phyloP scores from a whole-genome alignment of 37 sponge, comb jelly and placozoan species.

The Cladorhizidae sp. region DNA sequence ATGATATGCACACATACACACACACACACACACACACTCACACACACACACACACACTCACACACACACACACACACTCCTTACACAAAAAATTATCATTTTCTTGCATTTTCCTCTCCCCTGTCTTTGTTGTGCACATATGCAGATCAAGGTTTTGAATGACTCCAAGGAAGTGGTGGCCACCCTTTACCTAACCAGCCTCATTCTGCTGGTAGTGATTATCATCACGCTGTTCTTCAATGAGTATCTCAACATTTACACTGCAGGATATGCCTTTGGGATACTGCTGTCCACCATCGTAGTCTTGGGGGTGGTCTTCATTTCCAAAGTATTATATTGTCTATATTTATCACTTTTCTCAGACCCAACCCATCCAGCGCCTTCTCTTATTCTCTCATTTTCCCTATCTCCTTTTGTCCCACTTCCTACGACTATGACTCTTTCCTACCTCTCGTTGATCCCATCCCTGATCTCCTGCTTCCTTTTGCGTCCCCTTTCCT shows the following conservation, averaged over 20 bases:
- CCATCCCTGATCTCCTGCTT: background rate
- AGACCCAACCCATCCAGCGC: background rate
- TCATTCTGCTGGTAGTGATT: slow-evolving; percentile 32
- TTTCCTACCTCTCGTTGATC: background rate
- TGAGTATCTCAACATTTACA: slow-evolving; percentile 25
- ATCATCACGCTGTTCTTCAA: slow-evolving; percentile 16
- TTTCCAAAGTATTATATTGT: slow-evolving; percentile 43
- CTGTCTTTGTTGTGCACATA: background rate
- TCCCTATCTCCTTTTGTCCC: background rate
- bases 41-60: slow-evolving; percentile 4
- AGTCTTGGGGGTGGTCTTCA: slow-evolving; percentile 38
- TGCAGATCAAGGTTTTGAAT: slow-evolving; percentile 53
- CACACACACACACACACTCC: slow-evolving; percentile 8
- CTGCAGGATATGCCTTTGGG: slow-evolving; percentile 14
- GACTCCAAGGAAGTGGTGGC: too few species aligned
- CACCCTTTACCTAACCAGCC: slow-evolving; percentile 55
- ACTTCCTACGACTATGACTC: background rate
- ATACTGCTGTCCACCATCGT: slow-evolving; percentile 36
- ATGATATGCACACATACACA: background rate
- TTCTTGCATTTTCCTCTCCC: background rate
- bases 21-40: slow-evolving; percentile 1
- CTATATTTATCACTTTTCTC: background rate
- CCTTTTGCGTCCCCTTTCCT: background rate
- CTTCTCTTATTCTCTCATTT: too few species aligned
- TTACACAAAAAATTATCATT: too few species aligned